A percentile compares a stretch with the other conserved stretches of the same genome.
These are phyloP conservation scores for Argyresthia goedartella DNA, from an alignment of 2,888 invertebrate species.

Conservation along the genomic window DNA sequence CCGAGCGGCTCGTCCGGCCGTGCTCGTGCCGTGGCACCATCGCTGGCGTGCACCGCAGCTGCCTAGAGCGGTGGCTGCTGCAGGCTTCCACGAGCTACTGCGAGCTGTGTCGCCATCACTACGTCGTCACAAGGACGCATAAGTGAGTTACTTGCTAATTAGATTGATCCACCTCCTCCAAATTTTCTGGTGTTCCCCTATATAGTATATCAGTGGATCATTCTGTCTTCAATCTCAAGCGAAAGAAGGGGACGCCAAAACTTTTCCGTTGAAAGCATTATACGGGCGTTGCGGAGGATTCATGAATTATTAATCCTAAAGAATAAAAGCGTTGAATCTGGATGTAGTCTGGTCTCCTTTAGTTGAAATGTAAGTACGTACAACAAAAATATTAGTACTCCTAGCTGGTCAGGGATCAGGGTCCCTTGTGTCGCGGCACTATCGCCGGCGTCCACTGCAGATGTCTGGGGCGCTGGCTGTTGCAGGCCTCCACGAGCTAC, in stretches of 20 bases:
- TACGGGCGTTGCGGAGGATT: no score
- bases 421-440: slow-evolving; percentile 57
- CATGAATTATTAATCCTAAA: no score
- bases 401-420: no score
- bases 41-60: slow-evolving; percentile 58
- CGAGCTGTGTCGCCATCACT: slow-evolving; percentile 61
- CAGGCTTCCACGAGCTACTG: slow-evolving; percentile 60
- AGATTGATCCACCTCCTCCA: neutral
- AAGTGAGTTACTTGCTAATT: slow-evolving; percentile 41
- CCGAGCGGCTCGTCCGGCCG: slow-evolving; percentile 58
- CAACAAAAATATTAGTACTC: no score
- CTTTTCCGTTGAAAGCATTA: no score
- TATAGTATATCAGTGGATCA: no score
- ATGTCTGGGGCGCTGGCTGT: slow-evolving; percentile 62
- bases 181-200: no score
- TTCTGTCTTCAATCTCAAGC: no score
- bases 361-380: no score
- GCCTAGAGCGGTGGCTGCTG: slow-evolving; percentile 62
- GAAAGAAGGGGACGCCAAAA: no score
- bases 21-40: slow-evolving; percentile 61
- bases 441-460: slow-evolving; percentile 60
- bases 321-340: no score
- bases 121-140: slow-evolving; percentile 53
- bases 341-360: no score
- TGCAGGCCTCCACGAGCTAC: slow-evolving; percentile 58